Conservation (phyloP, 2,113 vertebrate species). For the Phyllopteryx taeniolatus region DNA sequence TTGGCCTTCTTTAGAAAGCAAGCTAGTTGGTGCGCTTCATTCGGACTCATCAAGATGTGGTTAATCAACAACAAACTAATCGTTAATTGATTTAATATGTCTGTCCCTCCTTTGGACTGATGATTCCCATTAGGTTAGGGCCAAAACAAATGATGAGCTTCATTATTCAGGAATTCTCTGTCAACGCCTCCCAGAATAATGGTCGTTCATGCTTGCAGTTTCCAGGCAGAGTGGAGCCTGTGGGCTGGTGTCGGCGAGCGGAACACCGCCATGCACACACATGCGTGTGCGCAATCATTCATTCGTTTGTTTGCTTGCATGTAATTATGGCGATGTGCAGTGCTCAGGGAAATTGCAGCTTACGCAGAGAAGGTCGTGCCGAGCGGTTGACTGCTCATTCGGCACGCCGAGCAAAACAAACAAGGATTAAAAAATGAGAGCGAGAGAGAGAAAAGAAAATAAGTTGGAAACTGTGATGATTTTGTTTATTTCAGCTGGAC, state of each 20-base stretch:
- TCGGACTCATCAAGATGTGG: background rate
- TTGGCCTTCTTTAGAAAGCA: background rate
- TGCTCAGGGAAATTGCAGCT: slow-evolving; percentile 52
- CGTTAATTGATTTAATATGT: background rate
- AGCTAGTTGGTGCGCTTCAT: background rate
- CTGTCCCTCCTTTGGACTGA: background rate
- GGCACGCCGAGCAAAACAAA: slow-evolving; percentile 28
- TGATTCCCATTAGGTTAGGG: background rate
- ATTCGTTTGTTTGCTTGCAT: slow-evolving; percentile 41
- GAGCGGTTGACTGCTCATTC: slow-evolving; percentile 41
- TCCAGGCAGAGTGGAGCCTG: background rate
- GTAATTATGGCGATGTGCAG: slow-evolving; percentile 41
- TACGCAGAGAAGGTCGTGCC: slow-evolving; percentile 41
- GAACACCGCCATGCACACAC: background rate
- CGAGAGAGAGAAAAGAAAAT: background rate
- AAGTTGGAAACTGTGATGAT: background rate
- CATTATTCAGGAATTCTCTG: background rate
- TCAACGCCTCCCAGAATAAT: slow-evolving; percentile 2
- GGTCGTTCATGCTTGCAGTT: background rate
- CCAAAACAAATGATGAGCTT: slow-evolving; percentile 1
- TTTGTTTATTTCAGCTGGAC: background rate
- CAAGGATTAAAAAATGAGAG: slow-evolving; percentile 9
- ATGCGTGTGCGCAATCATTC: slow-evolving; percentile 31
- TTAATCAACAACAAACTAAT: background rate
- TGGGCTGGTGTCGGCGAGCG: background rate